Evolutionary conservation across 1,140 invertebrate species (phyloP).

Genomic region (Pectinophora gossypiella): DNA sequence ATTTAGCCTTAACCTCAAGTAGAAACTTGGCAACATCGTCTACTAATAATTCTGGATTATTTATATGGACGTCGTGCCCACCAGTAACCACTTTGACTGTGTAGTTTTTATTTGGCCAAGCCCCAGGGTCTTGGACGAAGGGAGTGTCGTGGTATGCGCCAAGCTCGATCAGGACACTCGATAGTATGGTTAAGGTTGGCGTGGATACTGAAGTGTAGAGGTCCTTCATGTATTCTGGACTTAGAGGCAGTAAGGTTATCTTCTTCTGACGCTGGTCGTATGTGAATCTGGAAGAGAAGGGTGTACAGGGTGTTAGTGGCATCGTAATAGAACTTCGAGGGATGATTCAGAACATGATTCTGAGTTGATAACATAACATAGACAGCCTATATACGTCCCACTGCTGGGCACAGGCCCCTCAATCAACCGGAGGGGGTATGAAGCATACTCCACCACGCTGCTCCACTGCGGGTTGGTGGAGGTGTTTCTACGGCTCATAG

Average conservation of each 20-base stretch:
- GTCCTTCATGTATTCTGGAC: not conserved
- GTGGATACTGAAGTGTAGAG: not conserved
- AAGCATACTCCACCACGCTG: no score
- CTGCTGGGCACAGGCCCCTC: no score
- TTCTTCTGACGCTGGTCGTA: not conserved
- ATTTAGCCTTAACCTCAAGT: no score
- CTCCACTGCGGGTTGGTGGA: no score
- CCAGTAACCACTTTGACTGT: slow-evolving; percentile 10
- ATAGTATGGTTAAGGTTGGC: not conserved
- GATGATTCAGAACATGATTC: no score
- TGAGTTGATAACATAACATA: no score
- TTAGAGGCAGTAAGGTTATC: not conserved
- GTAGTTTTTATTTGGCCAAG: slow-evolving; percentile 10
- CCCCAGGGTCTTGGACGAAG: slow-evolving; percentile 7
- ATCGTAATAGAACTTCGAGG: no score
- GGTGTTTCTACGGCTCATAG: no score
- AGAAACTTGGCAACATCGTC: slow-evolving; percentile 20
- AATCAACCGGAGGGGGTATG: no score
- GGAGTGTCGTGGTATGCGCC: slow-evolving; percentile 8
- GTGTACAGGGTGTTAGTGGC: no score
- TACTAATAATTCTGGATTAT: slow-evolving; percentile 23
- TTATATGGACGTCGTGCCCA: slow-evolving; percentile 41
- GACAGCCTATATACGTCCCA: no score
- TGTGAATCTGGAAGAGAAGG: not conserved
- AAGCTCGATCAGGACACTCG: not conserved